phyloP scores from a whole-genome alignment of 2,113 vertebrate species.

The Clinocottus analis region DNA sequence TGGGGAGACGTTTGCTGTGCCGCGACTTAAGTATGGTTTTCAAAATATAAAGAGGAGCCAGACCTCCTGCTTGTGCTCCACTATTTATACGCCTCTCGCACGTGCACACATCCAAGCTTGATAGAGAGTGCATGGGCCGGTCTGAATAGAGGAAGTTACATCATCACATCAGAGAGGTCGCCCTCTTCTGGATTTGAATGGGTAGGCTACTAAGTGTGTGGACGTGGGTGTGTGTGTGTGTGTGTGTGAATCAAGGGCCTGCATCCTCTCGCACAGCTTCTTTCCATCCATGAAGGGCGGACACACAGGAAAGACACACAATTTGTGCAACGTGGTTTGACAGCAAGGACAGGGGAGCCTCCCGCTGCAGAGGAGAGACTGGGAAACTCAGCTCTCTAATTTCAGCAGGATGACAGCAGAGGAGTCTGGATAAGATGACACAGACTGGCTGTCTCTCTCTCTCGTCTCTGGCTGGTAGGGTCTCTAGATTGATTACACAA shows the following conservation, averaged over 20 bases:
- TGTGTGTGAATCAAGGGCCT: slow-evolving; percentile 22
- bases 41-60: slow-evolving; percentile 8
- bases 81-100: slow-evolving; percentile 37
- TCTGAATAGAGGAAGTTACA: slow-evolving; percentile 70
- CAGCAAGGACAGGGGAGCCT: slow-evolving; percentile 50
- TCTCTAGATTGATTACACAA: neutral
- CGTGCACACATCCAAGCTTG: slow-evolving; percentile 55
- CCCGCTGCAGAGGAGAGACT: slow-evolving; percentile 34
- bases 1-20: neutral
- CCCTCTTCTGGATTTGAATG: slow-evolving; percentile 66
- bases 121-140: slow-evolving; percentile 38
- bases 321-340: slow-evolving; percentile 58
- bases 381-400: slow-evolving; percentile 38
- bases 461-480: slow-evolving; percentile 53
- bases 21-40: neutral
- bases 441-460: slow-evolving; percentile 7
- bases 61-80: slow-evolving; percentile 6
- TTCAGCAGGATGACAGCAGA: slow-evolving; percentile 45
- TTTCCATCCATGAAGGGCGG: slow-evolving; percentile 73
- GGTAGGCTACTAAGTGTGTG: slow-evolving; percentile 45
- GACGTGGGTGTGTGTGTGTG: slow-evolving; percentile 20
- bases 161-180: slow-evolving; percentile 53
- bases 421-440: slow-evolving; percentile 55
- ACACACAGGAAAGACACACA: slow-evolving; percentile 29
- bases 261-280: slow-evolving; percentile 32